These are phyloP conservation scores for Lepidurus apus DNA, from an alignment of 1,140 invertebrate species.

Conservation along the genomic window DNA sequence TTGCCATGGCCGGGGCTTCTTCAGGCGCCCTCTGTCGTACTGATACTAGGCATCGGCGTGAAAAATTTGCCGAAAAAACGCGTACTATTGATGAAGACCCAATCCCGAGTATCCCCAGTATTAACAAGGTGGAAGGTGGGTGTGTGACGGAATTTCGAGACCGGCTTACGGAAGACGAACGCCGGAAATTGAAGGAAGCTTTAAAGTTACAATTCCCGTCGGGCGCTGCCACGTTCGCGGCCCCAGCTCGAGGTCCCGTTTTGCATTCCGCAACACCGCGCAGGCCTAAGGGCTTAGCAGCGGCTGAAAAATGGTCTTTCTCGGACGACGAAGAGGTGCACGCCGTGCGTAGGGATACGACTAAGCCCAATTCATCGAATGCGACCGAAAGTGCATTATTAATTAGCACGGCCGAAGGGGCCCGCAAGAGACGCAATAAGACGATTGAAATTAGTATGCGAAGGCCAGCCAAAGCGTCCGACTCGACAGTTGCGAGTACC, in stretches of 20 bases:
- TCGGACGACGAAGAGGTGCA: background rate
- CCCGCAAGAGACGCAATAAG: slow-evolving; percentile 2
- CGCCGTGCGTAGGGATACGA: slow-evolving; percentile 46
- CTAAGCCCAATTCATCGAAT: slow-evolving; percentile 44
- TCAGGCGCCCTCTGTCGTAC: background rate
- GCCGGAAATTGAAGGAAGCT: slow-evolving; percentile 57
- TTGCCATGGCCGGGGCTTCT: background rate
- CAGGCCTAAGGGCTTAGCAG: background rate
- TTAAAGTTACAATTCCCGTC: slow-evolving; percentile 59
- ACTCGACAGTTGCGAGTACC: background rate
- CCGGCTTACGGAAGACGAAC: slow-evolving; percentile 53
- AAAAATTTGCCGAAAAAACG: slow-evolving; percentile 10
- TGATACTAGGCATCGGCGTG: background rate
- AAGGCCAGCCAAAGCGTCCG: background rate
- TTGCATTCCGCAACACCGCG: background rate
- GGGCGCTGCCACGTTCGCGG: slow-evolving; percentile 43
- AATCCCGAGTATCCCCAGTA: background rate
- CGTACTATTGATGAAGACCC: background rate
- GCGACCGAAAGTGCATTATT: slow-evolving; percentile 19
- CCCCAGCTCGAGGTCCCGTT: slow-evolving; percentile 28
- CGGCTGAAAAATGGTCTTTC: background rate
- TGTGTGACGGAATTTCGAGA: background rate
- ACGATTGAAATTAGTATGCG: background rate
- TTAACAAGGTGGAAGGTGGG: background rate
- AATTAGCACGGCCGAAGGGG: background rate